These are phyloP conservation scores for Epinephelus lanceolatus DNA, from an alignment of 2,113 vertebrate genomes.

Conservation along the genomic window DNA sequence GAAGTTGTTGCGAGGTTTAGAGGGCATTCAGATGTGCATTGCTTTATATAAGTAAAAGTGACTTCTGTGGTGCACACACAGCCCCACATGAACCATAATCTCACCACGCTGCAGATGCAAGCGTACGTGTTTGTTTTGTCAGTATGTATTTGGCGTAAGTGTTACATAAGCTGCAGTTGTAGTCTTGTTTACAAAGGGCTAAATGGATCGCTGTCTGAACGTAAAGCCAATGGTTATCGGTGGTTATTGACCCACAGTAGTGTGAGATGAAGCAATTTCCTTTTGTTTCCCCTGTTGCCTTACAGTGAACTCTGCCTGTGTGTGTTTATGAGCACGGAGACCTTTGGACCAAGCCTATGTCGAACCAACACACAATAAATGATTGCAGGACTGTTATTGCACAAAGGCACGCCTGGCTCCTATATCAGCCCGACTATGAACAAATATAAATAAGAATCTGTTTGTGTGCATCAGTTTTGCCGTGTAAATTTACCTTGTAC, in stretches of 20 bases:
- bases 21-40: neutral
- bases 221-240: constrained; percentile 18
- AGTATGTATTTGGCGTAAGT: neutral
- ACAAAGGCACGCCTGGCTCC: neutral
- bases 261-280: constrained; percentile 16
- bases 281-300: constrained; percentile 20
- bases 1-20: too few relatives aligned
- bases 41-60: neutral
- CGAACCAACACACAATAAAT: constrained; percentile 51
- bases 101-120: neutral
- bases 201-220: constrained; percentile 20
- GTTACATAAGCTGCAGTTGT: constrained; percentile 24
- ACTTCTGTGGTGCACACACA: neutral
- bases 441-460: constrained; percentile 29
- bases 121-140: constrained; percentile 8
- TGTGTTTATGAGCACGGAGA: constrained; percentile 43
- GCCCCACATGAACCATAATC: neutral
- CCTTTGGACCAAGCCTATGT: constrained; percentile 67
- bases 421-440: neutral
- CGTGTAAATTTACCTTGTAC: constrained; percentile 28
- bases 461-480: neutral
- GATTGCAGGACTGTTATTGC: constrained; percentile 42
- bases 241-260: constrained; percentile 28
- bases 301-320: constrained; percentile 27
- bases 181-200: constrained; percentile 39